These are phyloP conservation scores for Pelobates cultripes DNA, from an alignment of 2,797 vertebrate genomes.

Conservation along the genomic window DNA sequence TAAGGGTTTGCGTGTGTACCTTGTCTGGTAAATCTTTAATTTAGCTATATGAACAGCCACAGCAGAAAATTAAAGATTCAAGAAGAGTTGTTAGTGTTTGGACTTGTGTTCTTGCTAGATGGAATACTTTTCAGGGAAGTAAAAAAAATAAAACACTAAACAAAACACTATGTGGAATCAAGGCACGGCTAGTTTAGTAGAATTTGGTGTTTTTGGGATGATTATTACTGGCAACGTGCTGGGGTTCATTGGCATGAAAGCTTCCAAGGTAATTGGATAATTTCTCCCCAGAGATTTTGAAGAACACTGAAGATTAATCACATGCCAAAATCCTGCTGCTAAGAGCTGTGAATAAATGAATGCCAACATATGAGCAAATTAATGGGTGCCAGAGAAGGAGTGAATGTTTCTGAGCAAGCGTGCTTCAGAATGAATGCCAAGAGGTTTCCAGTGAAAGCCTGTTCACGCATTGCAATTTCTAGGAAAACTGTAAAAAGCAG, in stretches of 20 bases:
- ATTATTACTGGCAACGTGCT: slow-evolving; percentile 34
- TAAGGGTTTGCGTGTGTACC: neutral
- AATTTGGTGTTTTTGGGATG: slow-evolving; percentile 16
- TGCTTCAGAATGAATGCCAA: slow-evolving; percentile 36
- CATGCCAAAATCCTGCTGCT: slow-evolving; percentile 48
- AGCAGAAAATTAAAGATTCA: slow-evolving; percentile 9
- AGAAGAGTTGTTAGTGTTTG: slow-evolving; percentile 1
- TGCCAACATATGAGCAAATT: slow-evolving; percentile 39
- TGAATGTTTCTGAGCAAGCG: slow-evolving; percentile 36
- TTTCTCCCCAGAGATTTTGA: slow-evolving; percentile 48
- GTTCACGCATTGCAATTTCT: slow-evolving; percentile 20
- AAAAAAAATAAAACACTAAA: neutral
- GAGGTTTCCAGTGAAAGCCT: slow-evolving; percentile 1
- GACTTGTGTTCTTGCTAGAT: slow-evolving; percentile 16
- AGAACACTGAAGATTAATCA: slow-evolving; percentile 47
- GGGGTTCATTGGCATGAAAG: slow-evolving; percentile 29
- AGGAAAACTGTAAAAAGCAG: slow-evolving; percentile 9
- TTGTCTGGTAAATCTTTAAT: neutral
- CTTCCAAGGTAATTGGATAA: slow-evolving; percentile 46
- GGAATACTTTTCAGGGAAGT: neutral
- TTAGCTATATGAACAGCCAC: neutral
- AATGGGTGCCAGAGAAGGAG: slow-evolving; percentile 34
- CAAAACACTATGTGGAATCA: neutral
- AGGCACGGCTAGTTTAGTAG: slow-evolving; percentile 17
- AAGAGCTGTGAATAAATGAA: slow-evolving; percentile 45